These are phyloP conservation scores for Drosophila ezoana DNA, from an alignment of 2,888 invertebrate genomes.

Conservation along the genomic window DNA sequence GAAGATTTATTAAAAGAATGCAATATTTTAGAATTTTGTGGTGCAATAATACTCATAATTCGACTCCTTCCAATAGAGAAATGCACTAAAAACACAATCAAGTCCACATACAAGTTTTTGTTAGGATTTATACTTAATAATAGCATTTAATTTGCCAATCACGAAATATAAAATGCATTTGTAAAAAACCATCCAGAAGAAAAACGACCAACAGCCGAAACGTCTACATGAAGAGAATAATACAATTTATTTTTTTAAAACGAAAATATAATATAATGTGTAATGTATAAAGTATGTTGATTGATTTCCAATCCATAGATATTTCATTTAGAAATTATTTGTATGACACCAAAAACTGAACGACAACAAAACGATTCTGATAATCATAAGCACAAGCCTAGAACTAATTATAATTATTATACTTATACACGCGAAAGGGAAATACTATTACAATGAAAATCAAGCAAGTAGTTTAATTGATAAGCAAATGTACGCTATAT, in stretches of 20 bases:
- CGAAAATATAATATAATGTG: slow-evolving; percentile 22
- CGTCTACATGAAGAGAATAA: slow-evolving; percentile 53
- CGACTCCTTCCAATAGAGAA: slow-evolving; percentile 69
- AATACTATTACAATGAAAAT: slow-evolving; percentile 39
- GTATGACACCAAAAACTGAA: slow-evolving; percentile 28
- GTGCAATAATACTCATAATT: slow-evolving; percentile 39
- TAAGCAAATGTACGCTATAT: slow-evolving; percentile 67
- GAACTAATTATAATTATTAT: slow-evolving; percentile 45
- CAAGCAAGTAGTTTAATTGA: slow-evolving; percentile 65
- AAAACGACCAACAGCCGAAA: slow-evolving; percentile 69
- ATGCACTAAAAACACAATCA: slow-evolving; percentile 38
- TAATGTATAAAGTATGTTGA: slow-evolving; percentile 18
- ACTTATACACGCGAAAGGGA: slow-evolving; percentile 28
- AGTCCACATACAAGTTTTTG: slow-evolving; percentile 41
- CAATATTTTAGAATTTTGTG: slow-evolving; percentile 3
- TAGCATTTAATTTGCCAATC: slow-evolving; percentile 59
- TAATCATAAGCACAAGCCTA: slow-evolving; percentile 76
- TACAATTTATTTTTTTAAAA: slow-evolving; percentile 58
- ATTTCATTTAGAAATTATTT: slow-evolving; percentile 35
- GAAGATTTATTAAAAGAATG: slow-evolving; percentile 5
- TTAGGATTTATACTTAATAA: slow-evolving; percentile 38
- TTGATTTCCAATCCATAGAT: slow-evolving; percentile 51
- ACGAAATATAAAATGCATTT: slow-evolving; percentile 31
- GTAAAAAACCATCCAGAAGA: slow-evolving; percentile 66
- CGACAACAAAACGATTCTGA: slow-evolving; percentile 58